Conservation (phyloP, 1,140 invertebrate genomes). For the Macrobrachium nipponense region DNA sequence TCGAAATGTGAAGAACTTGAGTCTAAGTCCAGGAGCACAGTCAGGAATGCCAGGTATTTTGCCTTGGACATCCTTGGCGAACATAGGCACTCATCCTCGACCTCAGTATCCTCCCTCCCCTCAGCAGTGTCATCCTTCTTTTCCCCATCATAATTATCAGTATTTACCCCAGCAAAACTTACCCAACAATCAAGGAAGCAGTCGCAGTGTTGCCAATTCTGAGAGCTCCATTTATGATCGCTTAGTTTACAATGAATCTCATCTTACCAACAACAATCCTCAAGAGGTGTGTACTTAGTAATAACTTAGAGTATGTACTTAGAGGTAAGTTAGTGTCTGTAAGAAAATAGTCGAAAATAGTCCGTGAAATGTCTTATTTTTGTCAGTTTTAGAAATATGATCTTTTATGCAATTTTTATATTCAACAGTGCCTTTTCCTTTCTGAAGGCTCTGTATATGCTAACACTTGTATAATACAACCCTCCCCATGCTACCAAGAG, state of each 20-base stretch:
- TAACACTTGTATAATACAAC: no score
- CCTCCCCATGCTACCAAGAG: no score
- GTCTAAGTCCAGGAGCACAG: slow-evolving; percentile 41
- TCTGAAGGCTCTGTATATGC: no score
- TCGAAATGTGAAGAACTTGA: slow-evolving; percentile 55
- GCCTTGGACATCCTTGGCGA: slow-evolving; percentile 8
- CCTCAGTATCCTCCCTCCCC: slow-evolving; percentile 21
- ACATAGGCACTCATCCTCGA: slow-evolving; percentile 14
- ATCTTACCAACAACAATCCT: slow-evolving; percentile 3
- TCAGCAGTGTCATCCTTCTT: slow-evolving; percentile 12
- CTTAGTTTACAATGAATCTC: slow-evolving; percentile 44
- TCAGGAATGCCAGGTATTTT: slow-evolving; percentile 16
- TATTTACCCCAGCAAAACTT: slow-evolving; percentile 34
- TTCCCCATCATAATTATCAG: slow-evolving; percentile 40
- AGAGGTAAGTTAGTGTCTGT: no score
- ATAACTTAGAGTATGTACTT: neutral
- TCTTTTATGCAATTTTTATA: no score
- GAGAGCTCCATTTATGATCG: slow-evolving; percentile 54
- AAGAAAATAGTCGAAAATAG: no score
- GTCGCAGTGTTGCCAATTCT: slow-evolving; percentile 44
- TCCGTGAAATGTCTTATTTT: no score
- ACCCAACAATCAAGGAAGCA: slow-evolving; percentile 34
- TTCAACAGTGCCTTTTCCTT: no score
- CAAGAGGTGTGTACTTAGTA: slow-evolving; percentile 21
- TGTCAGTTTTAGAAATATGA: no score